These are phyloP conservation scores for Rallus limicola DNA, from an alignment of 2,113 vertebrate genomes.

Conservation along the genomic window DNA sequence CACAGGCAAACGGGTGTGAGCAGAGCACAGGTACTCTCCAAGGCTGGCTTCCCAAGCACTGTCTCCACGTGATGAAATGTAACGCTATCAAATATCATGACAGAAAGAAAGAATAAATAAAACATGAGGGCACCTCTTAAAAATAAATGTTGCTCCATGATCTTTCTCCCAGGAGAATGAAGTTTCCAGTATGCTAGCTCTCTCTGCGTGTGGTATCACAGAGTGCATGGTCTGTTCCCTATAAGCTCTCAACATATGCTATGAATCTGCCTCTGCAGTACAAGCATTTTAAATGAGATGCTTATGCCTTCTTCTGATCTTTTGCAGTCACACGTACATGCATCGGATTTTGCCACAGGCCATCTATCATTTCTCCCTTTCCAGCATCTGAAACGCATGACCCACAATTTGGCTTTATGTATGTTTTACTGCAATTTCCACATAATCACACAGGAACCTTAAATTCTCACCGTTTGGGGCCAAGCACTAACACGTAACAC, in stretches of 20 bases:
- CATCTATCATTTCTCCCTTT: slow-evolving; percentile 28
- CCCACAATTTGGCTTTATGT: background rate
- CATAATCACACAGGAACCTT: slow-evolving; percentile 32
- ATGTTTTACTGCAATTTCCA: slow-evolving; percentile 55
- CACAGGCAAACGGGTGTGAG: background rate
- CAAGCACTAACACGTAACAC: background rate
- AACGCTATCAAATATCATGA: background rate
- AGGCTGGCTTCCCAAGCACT: background rate
- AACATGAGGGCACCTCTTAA: slow-evolving; percentile 41
- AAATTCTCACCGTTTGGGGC: slow-evolving; percentile 52
- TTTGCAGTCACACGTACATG: slow-evolving; percentile 1
- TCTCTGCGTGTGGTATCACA: slow-evolving; percentile 50
- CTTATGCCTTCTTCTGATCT: slow-evolving; percentile 56
- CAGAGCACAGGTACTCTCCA: background rate
- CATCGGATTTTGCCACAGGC: slow-evolving; percentile 28
- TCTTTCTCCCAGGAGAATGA: slow-evolving; percentile 43
- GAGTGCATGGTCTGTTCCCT: slow-evolving; percentile 28
- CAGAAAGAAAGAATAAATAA: slow-evolving; percentile 30
- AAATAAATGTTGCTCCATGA: slow-evolving; percentile 12
- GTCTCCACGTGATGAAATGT: background rate
- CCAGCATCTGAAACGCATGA: slow-evolving; percentile 39
- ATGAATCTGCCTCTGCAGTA: slow-evolving; percentile 18
- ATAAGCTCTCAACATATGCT: slow-evolving; percentile 56
- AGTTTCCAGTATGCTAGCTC: slow-evolving; percentile 19
- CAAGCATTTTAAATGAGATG: slow-evolving; percentile 50